Base-by-base conservation (phyloP, 2,113 vertebrate species). In the Empidonax alnorum region DNA sequence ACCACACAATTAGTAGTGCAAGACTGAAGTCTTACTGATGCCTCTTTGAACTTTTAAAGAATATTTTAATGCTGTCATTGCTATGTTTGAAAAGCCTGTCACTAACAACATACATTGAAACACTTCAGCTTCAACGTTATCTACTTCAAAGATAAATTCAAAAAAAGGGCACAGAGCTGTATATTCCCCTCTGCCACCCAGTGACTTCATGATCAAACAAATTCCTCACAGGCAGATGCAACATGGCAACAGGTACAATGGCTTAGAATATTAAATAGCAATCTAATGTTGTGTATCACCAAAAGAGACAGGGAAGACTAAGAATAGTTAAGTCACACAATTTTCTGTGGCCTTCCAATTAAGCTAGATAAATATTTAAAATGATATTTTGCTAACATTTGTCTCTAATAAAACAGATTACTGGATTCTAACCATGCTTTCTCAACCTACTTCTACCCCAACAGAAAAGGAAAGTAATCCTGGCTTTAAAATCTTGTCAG, bases 161-260 rank as follows among this genome's bases (percentile, higher is more conserved):
- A 55, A 28, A 47, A 65, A 42, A 41, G 33, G 23, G 7, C 22
- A 3, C 8, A 56, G 49, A 87, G 76, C 49, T 83, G 12, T 74
- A 71, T 61, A n/a, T 9, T 12, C 12, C 50, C 69, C 68, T 12
- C 14, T 14, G 22, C 35, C 65, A 63, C 35, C 22, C 27, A 39
- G 27, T 79, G 65, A 94, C 88, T 93, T 95, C 82, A 96, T 90
- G 89, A 96, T 79, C 84, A 94, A 91, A 93, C 42, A 90, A 96
- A 90, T 42, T 81, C 75, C 50, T 82, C 24, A 6, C 6, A 85
- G 93, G 56, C 66, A 90, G 47, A 88, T 52, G 62, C 76, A 89
- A 73, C 14, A 88, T 33, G 86, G 85, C 67, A 93, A 79, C 17
- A 88, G 73, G 9, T 84, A 92, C 52, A 94, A 83, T 22, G 37